Evolutionary conservation across 2,113 vertebrate species (phyloP).

Genomic region (Argyrosomus japonicus): DNA sequence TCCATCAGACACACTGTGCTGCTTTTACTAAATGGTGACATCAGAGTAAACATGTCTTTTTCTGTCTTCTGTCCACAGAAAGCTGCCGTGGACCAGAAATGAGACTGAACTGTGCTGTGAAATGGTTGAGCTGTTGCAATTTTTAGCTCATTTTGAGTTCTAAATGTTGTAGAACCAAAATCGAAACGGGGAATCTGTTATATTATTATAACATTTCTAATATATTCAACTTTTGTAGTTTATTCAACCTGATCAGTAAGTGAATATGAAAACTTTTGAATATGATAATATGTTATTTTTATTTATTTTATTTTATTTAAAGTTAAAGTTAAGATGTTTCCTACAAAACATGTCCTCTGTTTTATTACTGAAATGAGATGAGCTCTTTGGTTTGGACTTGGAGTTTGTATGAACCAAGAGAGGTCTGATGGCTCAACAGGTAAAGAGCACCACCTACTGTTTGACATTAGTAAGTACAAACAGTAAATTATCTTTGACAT

Average conservation of each 20-base stretch:
- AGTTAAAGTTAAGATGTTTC: conserved; percentile 7
- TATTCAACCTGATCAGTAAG: background rate
- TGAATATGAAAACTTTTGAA: background rate
- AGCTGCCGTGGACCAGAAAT: background rate
- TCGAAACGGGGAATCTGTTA: fast-evolving
- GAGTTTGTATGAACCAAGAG: too few relatives aligned
- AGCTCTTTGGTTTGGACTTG: background rate
- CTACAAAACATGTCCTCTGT: background rate
- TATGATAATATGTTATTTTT: background rate
- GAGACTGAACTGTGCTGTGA: background rate
- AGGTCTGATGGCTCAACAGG: background rate
- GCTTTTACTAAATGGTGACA: background rate
- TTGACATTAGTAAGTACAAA: too few relatives aligned
- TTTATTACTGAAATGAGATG: background rate
- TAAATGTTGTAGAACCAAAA: background rate
- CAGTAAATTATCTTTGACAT: too few relatives aligned
- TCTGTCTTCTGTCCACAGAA: conserved; percentile 52
- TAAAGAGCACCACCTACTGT: conserved; percentile 14
- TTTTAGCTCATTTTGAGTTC: too few relatives aligned
- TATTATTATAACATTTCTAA: background rate
- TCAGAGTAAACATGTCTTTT: background rate
- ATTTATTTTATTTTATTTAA: conserved; percentile 11
- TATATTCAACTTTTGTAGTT: background rate
- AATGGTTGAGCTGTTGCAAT: background rate
- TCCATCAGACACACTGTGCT: background rate